These are phyloP conservation scores for Lepus timidus DNA, from an alignment of 2,113 vertebrate genomes.

Conservation along the genomic window DNA sequence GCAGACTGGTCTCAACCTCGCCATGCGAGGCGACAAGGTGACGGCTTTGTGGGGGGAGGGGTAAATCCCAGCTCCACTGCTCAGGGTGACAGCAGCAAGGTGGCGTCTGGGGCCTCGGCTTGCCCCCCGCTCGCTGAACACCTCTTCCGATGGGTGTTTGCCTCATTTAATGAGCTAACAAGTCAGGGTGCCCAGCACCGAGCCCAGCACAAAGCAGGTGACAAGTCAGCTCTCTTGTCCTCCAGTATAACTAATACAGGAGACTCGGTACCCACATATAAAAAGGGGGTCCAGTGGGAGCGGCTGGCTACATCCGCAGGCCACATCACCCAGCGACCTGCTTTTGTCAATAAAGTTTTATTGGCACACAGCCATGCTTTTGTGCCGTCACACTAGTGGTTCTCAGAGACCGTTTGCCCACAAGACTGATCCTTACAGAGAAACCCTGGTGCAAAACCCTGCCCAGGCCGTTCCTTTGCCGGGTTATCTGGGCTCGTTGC, in stretches of 20 bases:
- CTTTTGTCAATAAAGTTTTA: conserved; percentile 58
- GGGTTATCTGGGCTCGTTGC: background rate
- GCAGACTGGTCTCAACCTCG: background rate
- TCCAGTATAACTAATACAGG: background rate
- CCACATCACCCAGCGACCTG: too few relatives aligned
- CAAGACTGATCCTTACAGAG: background rate
- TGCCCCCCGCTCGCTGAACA: background rate
- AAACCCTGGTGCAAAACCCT: background rate
- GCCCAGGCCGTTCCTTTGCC: background rate
- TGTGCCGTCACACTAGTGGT: background rate
- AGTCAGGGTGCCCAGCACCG: too few relatives aligned
- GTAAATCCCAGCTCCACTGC: background rate
- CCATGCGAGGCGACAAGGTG: accelerated
- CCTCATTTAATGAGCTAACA: accelerated
- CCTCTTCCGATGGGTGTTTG: background rate
- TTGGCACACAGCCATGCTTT: background rate
- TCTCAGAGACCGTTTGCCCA: background rate
- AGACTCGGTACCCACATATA: background rate
- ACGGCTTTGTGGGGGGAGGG: too few relatives aligned
- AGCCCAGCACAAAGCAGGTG: background rate
- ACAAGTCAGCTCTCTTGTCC: background rate
- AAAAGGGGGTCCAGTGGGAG: background rate
- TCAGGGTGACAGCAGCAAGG: background rate
- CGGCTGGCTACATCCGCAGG: background rate
- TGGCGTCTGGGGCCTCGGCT: background rate